Evolutionary conservation across 2,797 vertebrate genomes (phyloP).

Genomic region (Octomys mimax): DNA sequence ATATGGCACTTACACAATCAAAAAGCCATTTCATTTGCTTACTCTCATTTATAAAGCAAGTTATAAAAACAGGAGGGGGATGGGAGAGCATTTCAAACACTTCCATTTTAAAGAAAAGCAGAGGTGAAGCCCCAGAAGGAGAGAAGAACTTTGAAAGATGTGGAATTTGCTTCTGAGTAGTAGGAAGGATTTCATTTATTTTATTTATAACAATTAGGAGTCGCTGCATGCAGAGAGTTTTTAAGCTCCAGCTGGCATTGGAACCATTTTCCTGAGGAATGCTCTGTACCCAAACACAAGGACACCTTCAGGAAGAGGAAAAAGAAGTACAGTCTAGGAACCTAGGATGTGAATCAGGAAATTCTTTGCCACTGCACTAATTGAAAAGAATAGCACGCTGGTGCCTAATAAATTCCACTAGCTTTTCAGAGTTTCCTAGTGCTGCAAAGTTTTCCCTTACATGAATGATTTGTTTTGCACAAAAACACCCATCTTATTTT

Average conservation of each 20-base stretch:
- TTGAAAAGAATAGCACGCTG: conserved; percentile 16
- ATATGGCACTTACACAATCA: not conserved
- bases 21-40: conserved; percentile 52
- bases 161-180: conserved; percentile 67
- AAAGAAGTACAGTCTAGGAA: conserved; percentile 75
- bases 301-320: conserved; percentile 75
- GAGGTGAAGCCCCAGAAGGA: conserved; percentile 66
- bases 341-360: conserved; percentile 61
- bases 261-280: conserved; percentile 63
- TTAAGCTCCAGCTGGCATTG: conserved; percentile 56
- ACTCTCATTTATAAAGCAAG: conserved; percentile 39
- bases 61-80: conserved; percentile 25
- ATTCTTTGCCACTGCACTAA: conserved; percentile 59
- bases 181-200: conserved; percentile 69
- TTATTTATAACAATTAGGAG: conserved; percentile 71
- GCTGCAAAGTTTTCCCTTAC: not conserved
- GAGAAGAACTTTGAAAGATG: conserved; percentile 54
- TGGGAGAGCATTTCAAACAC: conserved; percentile 20
- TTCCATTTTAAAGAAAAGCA: conserved; percentile 66
- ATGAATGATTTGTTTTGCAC: not conserved
- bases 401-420: not conserved
- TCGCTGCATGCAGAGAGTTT: not conserved
- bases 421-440: not conserved
- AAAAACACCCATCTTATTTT: conserved; percentile 1
- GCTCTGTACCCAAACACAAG: conserved; percentile 59